phyloP scores from a whole-genome alignment of 2,113 vertebrate species.

The Plecotus auritus region DNA sequence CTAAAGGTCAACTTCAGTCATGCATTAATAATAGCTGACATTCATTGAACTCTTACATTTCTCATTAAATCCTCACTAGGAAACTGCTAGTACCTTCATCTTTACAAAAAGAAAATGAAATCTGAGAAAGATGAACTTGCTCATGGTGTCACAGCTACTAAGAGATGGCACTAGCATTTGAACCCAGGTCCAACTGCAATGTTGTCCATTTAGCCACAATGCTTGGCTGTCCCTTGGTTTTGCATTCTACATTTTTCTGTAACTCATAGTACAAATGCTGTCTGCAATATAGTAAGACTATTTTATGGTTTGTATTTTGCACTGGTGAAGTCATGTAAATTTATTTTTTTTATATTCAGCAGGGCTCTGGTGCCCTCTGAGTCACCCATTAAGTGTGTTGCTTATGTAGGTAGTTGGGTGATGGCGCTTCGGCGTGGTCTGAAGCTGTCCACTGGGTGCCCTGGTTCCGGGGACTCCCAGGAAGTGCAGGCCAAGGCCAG shows the following conservation, averaged over 20 bases:
- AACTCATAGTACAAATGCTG: neutral
- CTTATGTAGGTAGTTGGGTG: neutral
- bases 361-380: neutral
- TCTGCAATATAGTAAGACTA: neutral
- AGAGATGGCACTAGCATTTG: neutral
- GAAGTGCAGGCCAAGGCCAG: neutral
- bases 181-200: neutral
- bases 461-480: neutral
- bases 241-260: neutral
- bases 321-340: neutral
- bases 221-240: neutral
- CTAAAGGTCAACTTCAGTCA: neutral
- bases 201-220: accelerated
- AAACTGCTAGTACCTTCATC: neutral
- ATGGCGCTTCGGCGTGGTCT: neutral
- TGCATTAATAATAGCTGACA: neutral
- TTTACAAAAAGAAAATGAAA: neutral
- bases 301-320: neutral
- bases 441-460: neutral
- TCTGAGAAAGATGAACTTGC: neutral
- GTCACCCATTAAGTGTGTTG: neutral
- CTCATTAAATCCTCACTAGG: neutral
- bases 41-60: neutral
- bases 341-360: neutral
- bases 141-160: neutral